These are phyloP conservation scores for Idaea straminata DNA, from an alignment of 2,888 invertebrate genomes.

Conservation along the genomic window DNA sequence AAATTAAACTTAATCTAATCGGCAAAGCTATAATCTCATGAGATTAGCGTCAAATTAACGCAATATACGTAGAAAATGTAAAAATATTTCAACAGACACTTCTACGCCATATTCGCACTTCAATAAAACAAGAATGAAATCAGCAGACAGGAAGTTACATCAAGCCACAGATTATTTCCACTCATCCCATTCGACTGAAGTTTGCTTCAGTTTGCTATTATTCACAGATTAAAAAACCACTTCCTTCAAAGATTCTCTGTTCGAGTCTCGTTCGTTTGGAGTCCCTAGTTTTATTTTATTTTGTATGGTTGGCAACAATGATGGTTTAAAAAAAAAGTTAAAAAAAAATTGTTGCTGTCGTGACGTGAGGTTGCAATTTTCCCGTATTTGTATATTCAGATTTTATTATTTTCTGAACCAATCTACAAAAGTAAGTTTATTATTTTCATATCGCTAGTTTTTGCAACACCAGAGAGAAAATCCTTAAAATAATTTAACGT, in stretches of 20 bases:
- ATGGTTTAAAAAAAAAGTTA: neutral
- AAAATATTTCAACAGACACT: conserved; percentile 62
- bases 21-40: conserved; percentile 60
- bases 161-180: conserved; percentile 1
- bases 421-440: neutral
- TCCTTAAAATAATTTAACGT: neutral
- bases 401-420: neutral
- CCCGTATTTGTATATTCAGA: neutral
- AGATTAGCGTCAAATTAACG: conserved; percentile 71
- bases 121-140: conserved; percentile 24
- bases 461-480: neutral
- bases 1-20: conserved; percentile 39
- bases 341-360: conserved; percentile 16
- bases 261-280: neutral
- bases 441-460: neutral
- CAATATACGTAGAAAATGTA: conserved; percentile 69
- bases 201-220: neutral
- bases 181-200: neutral
- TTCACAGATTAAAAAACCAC: neutral
- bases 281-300: neutral
- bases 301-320: neutral
- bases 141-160: neutral
- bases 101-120: conserved; percentile 61
- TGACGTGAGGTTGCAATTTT: conserved; percentile 46
- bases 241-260: neutral